A percentile compares a stretch with the other conserved stretches of the same genome.
Evolutionary conservation across 2,113 vertebrate species (phyloP).

Genomic region (Corydoras maculifer): DNA sequence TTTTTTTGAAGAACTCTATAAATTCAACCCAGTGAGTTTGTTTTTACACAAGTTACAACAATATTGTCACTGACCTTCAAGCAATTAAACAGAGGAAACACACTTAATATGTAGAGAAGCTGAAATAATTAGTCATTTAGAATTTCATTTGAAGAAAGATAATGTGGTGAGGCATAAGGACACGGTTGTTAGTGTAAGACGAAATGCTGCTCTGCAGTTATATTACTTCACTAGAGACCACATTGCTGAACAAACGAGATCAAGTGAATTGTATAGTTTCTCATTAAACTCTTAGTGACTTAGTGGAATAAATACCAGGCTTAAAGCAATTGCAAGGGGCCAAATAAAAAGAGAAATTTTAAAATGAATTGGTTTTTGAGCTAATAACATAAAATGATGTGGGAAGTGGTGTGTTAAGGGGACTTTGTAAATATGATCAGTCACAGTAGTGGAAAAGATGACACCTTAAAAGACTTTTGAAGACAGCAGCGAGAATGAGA

Average conservation of each 20-base stretch:
- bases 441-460: conserved; percentile 23
- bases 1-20: too few species aligned
- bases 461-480: conserved; percentile 9
- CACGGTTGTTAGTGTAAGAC: conserved; percentile 40
- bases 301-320: conserved; percentile 14
- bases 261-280: conserved; percentile 24
- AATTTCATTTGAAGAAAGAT: conserved; percentile 23
- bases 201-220: conserved; percentile 29
- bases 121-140: conserved; percentile 28
- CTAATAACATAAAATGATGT: not conserved
- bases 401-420: not conserved
- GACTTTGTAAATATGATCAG: conserved; percentile 21
- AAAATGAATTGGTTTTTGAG: not conserved
- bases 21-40: conserved; percentile 64
- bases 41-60: conserved; percentile 70
- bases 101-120: conserved; percentile 20
- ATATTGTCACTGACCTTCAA: conserved; percentile 73
- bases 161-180: conserved; percentile 14
- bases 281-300: conserved; percentile 20
- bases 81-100: conserved; percentile 60
- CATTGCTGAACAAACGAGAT: conserved; percentile 25
- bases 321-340: conserved; percentile 13
- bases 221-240: conserved; percentile 24
- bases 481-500: conserved; percentile 35
- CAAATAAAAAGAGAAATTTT: not conserved